Evolutionary conservation across 2,888 invertebrate species (phyloP).

Genomic region (Ennomos erosarius): DNA sequence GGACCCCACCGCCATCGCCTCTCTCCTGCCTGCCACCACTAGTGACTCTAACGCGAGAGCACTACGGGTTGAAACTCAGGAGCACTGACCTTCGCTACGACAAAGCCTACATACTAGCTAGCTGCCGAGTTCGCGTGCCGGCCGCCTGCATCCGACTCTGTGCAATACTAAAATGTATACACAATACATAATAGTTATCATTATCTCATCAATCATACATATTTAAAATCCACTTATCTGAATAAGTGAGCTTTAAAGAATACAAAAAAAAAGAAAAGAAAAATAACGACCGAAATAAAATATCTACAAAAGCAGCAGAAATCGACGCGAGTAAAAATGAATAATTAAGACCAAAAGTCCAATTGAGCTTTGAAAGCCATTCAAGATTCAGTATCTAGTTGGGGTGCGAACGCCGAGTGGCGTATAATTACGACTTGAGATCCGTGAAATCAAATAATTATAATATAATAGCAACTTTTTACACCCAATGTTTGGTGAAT

Average conservation of each 20-base stretch:
- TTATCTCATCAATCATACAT: conserved; percentile 3
- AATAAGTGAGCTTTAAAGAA: no score
- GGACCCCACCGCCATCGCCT: conserved; percentile 79
- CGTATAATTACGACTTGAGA: no score
- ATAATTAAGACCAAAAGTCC: conserved; percentile 2
- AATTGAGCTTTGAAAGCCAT: conserved; percentile 39
- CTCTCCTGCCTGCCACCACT: conserved; percentile 76
- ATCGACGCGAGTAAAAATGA: not conserved
- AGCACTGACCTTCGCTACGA: conserved; percentile 77
- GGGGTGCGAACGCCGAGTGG: not conserved
- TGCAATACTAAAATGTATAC: conserved; percentile 54
- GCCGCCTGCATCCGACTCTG: conserved; percentile 58
- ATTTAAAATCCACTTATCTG: not conserved
- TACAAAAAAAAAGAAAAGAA: not conserved
- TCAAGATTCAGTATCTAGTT: conserved; percentile 33
- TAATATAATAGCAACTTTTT: no score
- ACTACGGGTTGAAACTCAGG: conserved; percentile 78
- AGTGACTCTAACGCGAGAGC: conserved; percentile 75
- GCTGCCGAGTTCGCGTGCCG: conserved; percentile 53
- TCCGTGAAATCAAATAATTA: no score
- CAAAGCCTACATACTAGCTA: conserved; percentile 49
- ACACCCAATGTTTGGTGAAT: no score
- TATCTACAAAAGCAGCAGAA: not conserved
- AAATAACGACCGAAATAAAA: not conserved
- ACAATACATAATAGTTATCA: conserved; percentile 13